These are phyloP conservation scores for Lagorchestes hirsutus DNA, from an alignment of 2,797 vertebrate species.

Conservation along the genomic window DNA sequence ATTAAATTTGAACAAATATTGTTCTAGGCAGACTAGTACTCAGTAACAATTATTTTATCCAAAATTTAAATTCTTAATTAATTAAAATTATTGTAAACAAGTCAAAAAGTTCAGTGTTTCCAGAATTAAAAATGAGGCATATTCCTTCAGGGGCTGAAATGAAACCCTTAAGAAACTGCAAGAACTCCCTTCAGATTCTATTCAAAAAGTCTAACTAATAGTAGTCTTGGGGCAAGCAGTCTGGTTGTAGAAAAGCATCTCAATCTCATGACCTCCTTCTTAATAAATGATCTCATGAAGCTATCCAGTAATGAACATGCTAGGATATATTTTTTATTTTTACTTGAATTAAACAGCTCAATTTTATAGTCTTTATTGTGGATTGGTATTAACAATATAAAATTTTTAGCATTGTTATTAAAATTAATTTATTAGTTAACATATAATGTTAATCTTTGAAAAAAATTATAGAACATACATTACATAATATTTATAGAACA, in stretches of 20 bases:
- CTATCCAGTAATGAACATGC: conserved; percentile 11
- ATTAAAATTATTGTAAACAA: background rate
- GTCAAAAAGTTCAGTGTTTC: conserved; percentile 1
- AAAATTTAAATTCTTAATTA: background rate
- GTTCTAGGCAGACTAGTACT: background rate
- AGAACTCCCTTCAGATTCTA: conserved; percentile 39
- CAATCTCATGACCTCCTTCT: background rate
- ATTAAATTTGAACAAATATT: background rate
- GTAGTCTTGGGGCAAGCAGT: background rate
- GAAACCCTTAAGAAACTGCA: background rate
- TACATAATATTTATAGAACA: background rate
- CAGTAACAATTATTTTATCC: background rate
- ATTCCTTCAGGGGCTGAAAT: background rate
- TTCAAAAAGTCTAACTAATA: background rate
- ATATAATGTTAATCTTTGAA: background rate
- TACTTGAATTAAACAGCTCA: background rate
- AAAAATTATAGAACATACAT: background rate
- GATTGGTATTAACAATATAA: background rate
- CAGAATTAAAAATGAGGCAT: background rate
- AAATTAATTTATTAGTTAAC: background rate
- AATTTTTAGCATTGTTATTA: background rate
- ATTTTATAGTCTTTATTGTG: background rate
- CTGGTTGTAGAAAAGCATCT: background rate
- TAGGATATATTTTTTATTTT: background rate
- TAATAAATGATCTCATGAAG: background rate